A percentile compares a stretch with the other conserved stretches of the same genome.
Conservation (phyloP, 2,113 vertebrate species). For the Corythornis vintsioides region DNA sequence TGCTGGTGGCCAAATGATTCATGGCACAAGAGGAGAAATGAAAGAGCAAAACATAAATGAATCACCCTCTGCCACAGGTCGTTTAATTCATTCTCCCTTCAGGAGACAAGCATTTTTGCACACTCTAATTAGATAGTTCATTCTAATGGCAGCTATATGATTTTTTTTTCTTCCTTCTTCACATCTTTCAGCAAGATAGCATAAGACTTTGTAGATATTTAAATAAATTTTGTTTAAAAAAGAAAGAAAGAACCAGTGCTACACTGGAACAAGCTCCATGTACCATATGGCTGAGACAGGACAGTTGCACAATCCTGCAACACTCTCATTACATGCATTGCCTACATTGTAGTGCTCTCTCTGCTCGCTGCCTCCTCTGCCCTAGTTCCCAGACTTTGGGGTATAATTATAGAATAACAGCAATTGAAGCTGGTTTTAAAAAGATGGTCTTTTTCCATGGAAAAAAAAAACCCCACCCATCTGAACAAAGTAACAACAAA, state of each 20-base stretch:
- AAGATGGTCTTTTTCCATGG: constrained; percentile 19
- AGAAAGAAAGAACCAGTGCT: background rate
- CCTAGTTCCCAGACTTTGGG: constrained; percentile 54
- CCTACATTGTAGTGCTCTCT: background rate
- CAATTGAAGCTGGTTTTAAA: background rate
- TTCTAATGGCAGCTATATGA: constrained; percentile 38
- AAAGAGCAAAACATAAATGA: constrained; percentile 16
- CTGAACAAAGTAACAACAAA: background rate
- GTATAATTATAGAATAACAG: constrained; percentile 52
- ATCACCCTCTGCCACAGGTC: background rate
- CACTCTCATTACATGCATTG: fast-evolving
- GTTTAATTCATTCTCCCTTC: constrained; percentile 53
- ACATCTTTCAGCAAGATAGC: constrained; percentile 1
- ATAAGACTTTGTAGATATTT: background rate
- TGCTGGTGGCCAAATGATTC: constrained; percentile 13
- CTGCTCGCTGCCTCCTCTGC: background rate
- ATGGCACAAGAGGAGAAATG: background rate
- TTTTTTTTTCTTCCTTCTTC: background rate
- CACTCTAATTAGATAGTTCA: constrained; percentile 64
- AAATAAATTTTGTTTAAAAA: background rate
- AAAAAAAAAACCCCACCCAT: background rate
- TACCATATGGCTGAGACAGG: background rate
- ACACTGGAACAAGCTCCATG: background rate
- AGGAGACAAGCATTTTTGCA: constrained; percentile 36
- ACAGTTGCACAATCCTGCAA: background rate